A percentile compares a stretch with the other conserved stretches of the same genome.
These are phyloP conservation scores for Somateria mollissima DNA, from an alignment of 2,797 vertebrate genomes.

Conservation along the genomic window DNA sequence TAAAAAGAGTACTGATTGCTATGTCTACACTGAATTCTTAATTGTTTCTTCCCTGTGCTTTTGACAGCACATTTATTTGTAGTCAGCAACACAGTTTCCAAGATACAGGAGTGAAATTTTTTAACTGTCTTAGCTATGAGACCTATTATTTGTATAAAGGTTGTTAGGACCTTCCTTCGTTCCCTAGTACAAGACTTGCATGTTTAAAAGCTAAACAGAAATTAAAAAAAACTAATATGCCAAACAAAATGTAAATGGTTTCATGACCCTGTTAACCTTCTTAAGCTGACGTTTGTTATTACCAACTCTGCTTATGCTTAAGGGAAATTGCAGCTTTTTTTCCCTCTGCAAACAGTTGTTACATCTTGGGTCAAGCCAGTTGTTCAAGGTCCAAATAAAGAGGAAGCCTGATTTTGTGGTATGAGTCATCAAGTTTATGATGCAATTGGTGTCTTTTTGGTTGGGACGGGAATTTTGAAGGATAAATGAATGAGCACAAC, in stretches of 20 bases:
- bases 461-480: slow-evolving; percentile 4
- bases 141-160: not conserved
- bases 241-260: slow-evolving; percentile 8
- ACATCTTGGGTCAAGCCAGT: slow-evolving; percentile 23
- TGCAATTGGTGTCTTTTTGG: slow-evolving; percentile 4
- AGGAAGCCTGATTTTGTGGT: slow-evolving; percentile 49
- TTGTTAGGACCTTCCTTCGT: not conserved
- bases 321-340: slow-evolving; percentile 7
- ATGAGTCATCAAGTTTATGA: slow-evolving; percentile 23
- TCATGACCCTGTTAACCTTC: slow-evolving; percentile 1
- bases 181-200: not conserved
- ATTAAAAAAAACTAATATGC: not conserved
- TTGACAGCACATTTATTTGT: not conserved
- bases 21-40: not conserved
- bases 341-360: slow-evolving; percentile 35
- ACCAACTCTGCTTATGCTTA: not conserved
- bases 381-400: slow-evolving; percentile 41
- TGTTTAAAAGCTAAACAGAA: not conserved
- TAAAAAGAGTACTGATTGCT: not conserved
- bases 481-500: not conserved
- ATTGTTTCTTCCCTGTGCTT: not conserved
- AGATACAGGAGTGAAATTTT: not conserved
- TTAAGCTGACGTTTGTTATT: slow-evolving; percentile 9
- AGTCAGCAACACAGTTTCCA: not conserved
- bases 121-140: not conserved